These are phyloP conservation scores for Tetragnatha versicolor DNA, from an alignment of 1,140 invertebrate genomes.

Conservation along the genomic window DNA sequence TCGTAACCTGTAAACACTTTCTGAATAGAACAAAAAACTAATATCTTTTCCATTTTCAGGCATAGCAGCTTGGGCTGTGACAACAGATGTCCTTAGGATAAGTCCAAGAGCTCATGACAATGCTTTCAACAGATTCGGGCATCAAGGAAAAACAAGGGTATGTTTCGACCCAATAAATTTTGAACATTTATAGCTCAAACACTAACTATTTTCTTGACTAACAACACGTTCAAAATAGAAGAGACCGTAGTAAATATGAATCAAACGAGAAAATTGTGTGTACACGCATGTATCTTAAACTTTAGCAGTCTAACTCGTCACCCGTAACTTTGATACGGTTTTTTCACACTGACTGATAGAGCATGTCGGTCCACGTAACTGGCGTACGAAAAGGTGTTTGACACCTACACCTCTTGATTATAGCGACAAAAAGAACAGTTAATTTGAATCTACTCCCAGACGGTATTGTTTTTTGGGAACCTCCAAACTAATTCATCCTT, in stretches of 20 bases:
- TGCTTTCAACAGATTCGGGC: constrained; percentile 27
- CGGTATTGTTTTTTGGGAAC: too few species aligned
- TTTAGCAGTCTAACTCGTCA: too few species aligned
- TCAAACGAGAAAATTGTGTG: not conserved
- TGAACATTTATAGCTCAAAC: not conserved
- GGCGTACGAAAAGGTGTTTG: too few species aligned
- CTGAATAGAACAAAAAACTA: not conserved
- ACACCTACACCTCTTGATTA: too few species aligned
- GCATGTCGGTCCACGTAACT: too few species aligned
- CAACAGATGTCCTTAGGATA: constrained; percentile 43
- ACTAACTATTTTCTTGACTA: not conserved
- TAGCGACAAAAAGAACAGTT: too few species aligned
- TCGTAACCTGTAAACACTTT: not conserved
- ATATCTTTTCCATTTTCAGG: constrained; percentile 17
- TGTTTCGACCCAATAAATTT: not conserved
- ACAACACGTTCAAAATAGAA: not conserved
- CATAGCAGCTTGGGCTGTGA: constrained; percentile 41
- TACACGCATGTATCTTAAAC: not conserved
- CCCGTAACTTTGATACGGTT: too few species aligned
- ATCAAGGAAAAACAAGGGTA: constrained; percentile 47
- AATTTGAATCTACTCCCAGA: too few species aligned
- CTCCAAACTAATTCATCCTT: too few species aligned
- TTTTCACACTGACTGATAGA: too few species aligned
- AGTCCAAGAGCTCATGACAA: constrained; percentile 34
- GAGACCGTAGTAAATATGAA: not conserved